Evolutionary conservation across 2,888 invertebrate genomes (phyloP).

Genomic region (Caenorhabditis sp.): DNA sequence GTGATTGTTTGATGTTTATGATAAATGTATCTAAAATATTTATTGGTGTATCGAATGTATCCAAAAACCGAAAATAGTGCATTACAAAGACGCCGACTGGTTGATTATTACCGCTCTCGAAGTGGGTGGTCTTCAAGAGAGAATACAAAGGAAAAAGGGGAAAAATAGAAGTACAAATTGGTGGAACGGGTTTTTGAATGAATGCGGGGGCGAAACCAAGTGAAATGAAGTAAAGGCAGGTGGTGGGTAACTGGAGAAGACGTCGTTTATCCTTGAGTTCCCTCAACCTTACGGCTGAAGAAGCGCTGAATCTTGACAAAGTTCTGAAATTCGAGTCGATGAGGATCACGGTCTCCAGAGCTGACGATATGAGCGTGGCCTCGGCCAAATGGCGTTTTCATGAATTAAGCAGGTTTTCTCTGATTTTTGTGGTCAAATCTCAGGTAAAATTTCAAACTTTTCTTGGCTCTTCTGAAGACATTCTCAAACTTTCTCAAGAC

Average conservation of each 20-base stretch:
- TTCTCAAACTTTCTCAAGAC: too few relatives aligned
- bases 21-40: background rate
- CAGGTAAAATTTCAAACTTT: too few relatives aligned
- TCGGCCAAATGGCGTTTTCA: too few relatives aligned
- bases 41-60: slow-evolving; percentile 1
- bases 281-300: slow-evolving; percentile 65
- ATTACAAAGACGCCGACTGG: background rate
- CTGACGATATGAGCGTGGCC: too few relatives aligned
- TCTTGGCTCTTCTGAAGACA: too few relatives aligned
- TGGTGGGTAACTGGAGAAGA: too few relatives aligned
- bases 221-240: too few relatives aligned
- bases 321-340: slow-evolving; percentile 72
- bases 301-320: slow-evolving; percentile 75
- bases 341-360: too few relatives aligned
- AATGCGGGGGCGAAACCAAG: background rate
- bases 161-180: slow-evolving; percentile 15
- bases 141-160: background rate
- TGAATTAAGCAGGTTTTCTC: too few relatives aligned
- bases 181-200: slow-evolving; percentile 22
- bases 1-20: background rate
- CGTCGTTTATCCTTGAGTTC: slow-evolving; percentile 59
- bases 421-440: too few relatives aligned
- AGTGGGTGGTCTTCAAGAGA: slow-evolving; percentile 11
- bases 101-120: slow-evolving; percentile 33
- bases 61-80: background rate